Evolutionary conservation across 2,113 vertebrate species (phyloP), one percentile per base, ranked within the genome.

Genomic region (Ovis canadensis): DNA sequence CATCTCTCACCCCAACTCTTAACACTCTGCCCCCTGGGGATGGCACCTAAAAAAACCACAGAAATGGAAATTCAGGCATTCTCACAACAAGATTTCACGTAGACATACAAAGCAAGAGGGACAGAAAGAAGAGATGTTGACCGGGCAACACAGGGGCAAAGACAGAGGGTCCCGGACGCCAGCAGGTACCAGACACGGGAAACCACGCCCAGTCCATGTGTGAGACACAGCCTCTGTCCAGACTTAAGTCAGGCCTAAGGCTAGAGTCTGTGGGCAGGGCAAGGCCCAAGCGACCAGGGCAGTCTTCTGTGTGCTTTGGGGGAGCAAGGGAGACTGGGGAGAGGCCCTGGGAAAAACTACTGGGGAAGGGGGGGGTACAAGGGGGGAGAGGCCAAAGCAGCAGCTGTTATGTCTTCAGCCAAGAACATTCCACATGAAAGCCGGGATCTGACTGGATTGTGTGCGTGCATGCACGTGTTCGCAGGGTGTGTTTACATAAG

Each of bases 351-450:
- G 86, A 55, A 94, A 57, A 33, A 77, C 52, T 43, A 50, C 0
- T 29, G 55, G 64, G 55, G 55, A 45, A 40, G 81, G 59, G 59
- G 36, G 74, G 48, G 85, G 74, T 36, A n/a, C 1, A 64, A 1
- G 40, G 77, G 55, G 60, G 55, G 82, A 55, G 86, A 93, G 86
- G 77, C 82, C 93, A 96, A 71, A 45, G 82, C 6, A 74, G 94
- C 91, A 95, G 93, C 90, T 74, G 85, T 85, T 78, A 17, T 0
- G 4, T 86, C 71, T 94, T 64, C 23, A 95, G 92, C 93, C 36
- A 91, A 85, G 80, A 93, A 92, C 80, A 96, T 87, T 88, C 93
- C 97, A 96, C 40, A 29, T 6, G 48, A 92, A 95, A 45, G 83
- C 52, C 14, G 29, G 83, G 62, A 27, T 90, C 48, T 81, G 82